These are phyloP conservation scores for Athalia circularis DNA, from an alignment of 2,888 invertebrate species.

Conservation along the genomic window DNA sequence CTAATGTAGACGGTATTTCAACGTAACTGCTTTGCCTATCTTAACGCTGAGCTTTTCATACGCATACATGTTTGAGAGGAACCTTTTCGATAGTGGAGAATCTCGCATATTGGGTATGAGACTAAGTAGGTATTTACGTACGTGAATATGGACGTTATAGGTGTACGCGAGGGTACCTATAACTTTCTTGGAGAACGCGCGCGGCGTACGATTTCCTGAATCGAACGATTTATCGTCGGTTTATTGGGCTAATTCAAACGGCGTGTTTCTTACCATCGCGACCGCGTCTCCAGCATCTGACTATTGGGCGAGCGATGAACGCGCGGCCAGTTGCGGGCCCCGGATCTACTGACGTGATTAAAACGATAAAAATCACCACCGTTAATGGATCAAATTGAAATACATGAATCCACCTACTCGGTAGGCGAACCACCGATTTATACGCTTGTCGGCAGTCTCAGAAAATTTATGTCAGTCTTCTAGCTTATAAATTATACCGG, in stretches of 20 bases:
- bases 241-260: constrained; percentile 42
- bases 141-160: constrained; percentile 43
- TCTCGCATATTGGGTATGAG: no score
- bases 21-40: constrained; percentile 32
- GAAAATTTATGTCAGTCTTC: constrained; percentile 40
- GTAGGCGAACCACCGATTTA: constrained; percentile 31
- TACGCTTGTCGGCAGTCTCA: not conserved
- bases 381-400: constrained; percentile 43
- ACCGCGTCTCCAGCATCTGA: constrained; percentile 10
- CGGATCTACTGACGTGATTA: constrained; percentile 26
- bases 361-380: constrained; percentile 40
- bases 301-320: not conserved
- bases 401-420: constrained; percentile 38
- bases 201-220: constrained; percentile 19
- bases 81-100: no score
- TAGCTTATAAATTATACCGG: constrained; percentile 35
- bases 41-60: not conserved
- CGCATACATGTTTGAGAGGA: not conserved
- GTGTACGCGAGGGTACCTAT: constrained; percentile 29
- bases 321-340: not conserved
- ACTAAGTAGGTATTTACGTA: not conserved
- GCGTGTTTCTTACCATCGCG: constrained; percentile 21
- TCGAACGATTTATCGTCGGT: constrained; percentile 50
- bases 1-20: constrained; percentile 40
- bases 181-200: constrained; percentile 42